Base-by-base conservation (phyloP, 2,797 vertebrate species). In the Danio tinwini region DNA sequence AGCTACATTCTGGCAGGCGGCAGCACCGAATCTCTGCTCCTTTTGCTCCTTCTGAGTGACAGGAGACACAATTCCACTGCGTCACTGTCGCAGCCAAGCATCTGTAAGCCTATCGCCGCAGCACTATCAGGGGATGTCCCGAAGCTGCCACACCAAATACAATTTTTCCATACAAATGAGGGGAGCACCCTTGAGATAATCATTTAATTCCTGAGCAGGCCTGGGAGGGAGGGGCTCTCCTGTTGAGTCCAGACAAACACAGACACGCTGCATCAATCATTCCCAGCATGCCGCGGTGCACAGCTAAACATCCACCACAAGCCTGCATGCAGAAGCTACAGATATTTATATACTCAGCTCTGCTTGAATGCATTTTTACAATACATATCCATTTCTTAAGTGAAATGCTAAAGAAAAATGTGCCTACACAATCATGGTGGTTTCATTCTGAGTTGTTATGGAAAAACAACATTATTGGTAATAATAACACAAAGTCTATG, bases 31-130 rank as follows among this genome's bases (percentile, higher is more conserved):
- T 67, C 37, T 39, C 47, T 47, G 44, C 19, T 69, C 14, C 70
- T 59, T 17, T 49, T 37, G 37, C 64, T 56, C 37, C 58, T n/a
- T 49, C 40, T 39, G 74, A 77, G 61, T 81, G 72, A 78, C 85
- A 82, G 56, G 47, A 77, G 78, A 72, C 62, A 65, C 76, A 74
- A 50, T 52, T 86, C 87, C 83, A 82, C 82, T 87, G 80, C 73
- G 84, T 87, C 87, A 75, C 87, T 85, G 86, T 86, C 77, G 59
- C 37, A 75, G 72, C 83, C 78, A 86, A 78, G 81, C 87, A 87
- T 83, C 74, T 81, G 88, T 83, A 85, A 85, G 86, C 87, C 87
- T 83, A 90, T 91, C 89, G 83, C 88, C 64, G 86, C 87, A 84
- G 86, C 82, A 83, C 88, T 82, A 85, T 79, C 78, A 68, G 79